Evolutionary conservation across 2,113 vertebrate species (phyloP).

Genomic region (Numenius arquata): DNA sequence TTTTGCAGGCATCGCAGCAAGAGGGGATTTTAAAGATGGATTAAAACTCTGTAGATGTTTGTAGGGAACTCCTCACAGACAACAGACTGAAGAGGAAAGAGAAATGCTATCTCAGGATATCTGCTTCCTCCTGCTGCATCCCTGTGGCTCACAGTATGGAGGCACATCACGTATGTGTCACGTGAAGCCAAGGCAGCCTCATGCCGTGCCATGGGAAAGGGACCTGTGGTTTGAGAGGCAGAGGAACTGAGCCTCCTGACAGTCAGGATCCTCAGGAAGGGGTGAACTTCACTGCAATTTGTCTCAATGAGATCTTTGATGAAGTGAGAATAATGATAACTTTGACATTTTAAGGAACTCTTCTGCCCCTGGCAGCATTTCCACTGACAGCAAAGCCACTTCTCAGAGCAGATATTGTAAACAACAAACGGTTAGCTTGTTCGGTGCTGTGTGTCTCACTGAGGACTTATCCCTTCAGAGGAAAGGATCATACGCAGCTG

Average conservation of each 20-base stretch:
- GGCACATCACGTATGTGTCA: background rate
- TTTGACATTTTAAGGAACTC: slow-evolving; percentile 8
- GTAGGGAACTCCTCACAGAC: background rate
- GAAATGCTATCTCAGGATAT: background rate
- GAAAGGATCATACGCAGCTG: background rate
- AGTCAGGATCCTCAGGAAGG: background rate
- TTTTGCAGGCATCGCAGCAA: background rate
- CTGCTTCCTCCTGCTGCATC: fast-evolving
- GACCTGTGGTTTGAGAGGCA: fast-evolving
- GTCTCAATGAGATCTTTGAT: background rate
- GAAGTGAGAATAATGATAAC: background rate
- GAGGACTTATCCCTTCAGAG: background rate
- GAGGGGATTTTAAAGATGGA: background rate
- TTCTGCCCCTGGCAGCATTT: background rate
- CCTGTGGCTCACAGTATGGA: background rate
- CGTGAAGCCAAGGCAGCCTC: background rate
- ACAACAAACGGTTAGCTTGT: background rate
- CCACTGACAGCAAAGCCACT: background rate
- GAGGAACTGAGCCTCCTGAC: background rate
- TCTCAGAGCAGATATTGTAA: background rate
- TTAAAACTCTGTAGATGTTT: background rate
- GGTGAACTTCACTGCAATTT: background rate
- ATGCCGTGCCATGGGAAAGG: background rate
- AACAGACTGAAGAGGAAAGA: background rate
- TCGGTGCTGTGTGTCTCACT: background rate